phyloP scores from a whole-genome alignment of 2,113 vertebrate genomes.

The Neopipo cinnamomea region DNA sequence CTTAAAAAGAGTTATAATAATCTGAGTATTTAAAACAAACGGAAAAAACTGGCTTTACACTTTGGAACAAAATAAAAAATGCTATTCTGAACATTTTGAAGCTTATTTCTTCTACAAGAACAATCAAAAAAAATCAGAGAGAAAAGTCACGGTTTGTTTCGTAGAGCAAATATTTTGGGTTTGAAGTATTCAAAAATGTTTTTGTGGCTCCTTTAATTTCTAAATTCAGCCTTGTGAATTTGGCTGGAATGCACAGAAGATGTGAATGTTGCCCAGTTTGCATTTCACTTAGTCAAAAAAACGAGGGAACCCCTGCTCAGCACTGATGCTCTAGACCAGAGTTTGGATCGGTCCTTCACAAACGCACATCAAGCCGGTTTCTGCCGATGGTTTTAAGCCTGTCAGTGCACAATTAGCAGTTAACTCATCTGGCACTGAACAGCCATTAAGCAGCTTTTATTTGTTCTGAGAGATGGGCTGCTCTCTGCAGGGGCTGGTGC shows the following conservation, averaged over 20 bases:
- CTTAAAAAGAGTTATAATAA: not conserved
- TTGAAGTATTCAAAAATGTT: not conserved
- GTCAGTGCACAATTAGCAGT: not conserved
- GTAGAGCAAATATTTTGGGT: not conserved
- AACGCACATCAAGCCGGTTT: not conserved
- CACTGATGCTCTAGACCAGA: too few species aligned
- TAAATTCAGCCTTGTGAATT: not conserved
- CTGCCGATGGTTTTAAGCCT: fast-evolving
- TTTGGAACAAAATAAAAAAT: not conserved
- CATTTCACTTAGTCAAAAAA: not conserved
- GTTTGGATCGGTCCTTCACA: not conserved
- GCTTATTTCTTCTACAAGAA: not conserved
- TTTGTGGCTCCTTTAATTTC: not conserved
- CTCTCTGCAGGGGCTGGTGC: not conserved
- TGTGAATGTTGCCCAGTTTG: not conserved
- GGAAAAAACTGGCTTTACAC: not conserved
- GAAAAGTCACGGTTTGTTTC: not conserved
- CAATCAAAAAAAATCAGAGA: not conserved
- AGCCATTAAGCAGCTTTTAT: not conserved
- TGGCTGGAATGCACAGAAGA: not conserved
- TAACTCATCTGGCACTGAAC: not conserved
- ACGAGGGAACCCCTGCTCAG: not conserved
- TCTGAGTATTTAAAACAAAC: not conserved
- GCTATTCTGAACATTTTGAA: not conserved
- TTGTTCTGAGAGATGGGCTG: not conserved